Percentiles rank a stretch among this genome's conserved stretches.
phyloP scores from a whole-genome alignment of 2,888 invertebrate genomes.

The Rugalucina vietnamica region DNA sequence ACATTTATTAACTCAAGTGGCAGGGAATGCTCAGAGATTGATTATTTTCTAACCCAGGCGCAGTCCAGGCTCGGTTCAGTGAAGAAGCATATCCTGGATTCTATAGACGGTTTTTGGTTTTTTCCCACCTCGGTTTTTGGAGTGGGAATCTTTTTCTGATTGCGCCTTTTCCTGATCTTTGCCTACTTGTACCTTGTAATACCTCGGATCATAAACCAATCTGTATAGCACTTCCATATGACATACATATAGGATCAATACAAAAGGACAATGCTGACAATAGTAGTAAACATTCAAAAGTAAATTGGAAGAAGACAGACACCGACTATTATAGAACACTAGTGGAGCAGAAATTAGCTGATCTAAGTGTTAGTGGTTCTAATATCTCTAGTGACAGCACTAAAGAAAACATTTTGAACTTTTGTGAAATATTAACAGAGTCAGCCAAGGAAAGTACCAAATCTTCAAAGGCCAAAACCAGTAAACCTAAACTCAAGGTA shows the following conservation, averaged over 20 bases:
- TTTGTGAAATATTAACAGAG: not conserved
- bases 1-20: not conserved
- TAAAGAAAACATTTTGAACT: not conserved
- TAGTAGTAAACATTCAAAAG: not conserved
- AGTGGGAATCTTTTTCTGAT: too few relatives aligned
- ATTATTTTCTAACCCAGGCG: constrained; percentile 9
- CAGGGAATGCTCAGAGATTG: constrained; percentile 16
- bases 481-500: constrained; percentile 13
- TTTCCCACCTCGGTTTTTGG: too few relatives aligned
- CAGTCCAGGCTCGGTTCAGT: not conserved
- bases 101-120: too few relatives aligned
- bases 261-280: too few relatives aligned
- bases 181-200: too few relatives aligned
- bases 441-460: not conserved
- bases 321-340: not conserved
- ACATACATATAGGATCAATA: too few relatives aligned
- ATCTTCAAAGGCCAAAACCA: not conserved
- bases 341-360: not conserved
- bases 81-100: not conserved
- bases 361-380: not conserved
- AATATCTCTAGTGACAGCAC: not conserved
- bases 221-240: too few relatives aligned
- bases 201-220: not conserved
- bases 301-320: constrained; percentile 9
- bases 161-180: too few relatives aligned